phyloP scores from a whole-genome alignment of 2,888 invertebrate genomes.

The Patella ulyssiponensis region DNA sequence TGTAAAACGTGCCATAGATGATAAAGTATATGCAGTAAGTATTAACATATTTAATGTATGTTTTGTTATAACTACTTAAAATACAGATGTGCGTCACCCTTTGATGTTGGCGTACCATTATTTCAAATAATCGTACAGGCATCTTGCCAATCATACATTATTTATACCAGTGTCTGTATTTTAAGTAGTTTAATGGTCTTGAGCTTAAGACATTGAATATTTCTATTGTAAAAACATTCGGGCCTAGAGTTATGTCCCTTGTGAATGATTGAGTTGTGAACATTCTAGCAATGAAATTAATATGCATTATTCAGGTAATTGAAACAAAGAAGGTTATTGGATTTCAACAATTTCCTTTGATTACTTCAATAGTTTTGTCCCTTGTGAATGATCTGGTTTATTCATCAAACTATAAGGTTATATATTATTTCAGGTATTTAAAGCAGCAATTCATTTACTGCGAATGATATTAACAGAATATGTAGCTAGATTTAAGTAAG shows the following conservation, averaged over 20 bases:
- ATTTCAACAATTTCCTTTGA: neutral
- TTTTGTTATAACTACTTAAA: neutral
- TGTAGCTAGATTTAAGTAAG: constrained; percentile 67
- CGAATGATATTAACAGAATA: constrained; percentile 66
- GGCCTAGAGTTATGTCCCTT: too few species aligned
- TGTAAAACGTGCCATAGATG: constrained; percentile 66
- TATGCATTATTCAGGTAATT: neutral
- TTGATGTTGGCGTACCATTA: too few species aligned
- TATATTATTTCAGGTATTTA: constrained; percentile 61
- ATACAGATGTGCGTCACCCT: too few species aligned
- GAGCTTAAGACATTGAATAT: too few species aligned
- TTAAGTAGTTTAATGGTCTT: too few species aligned
- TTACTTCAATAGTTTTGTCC: neutral
- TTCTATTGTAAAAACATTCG: too few species aligned
- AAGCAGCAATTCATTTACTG: constrained; percentile 62
- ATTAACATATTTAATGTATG: neutral
- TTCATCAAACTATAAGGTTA: too few species aligned
- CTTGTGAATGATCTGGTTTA: neutral
- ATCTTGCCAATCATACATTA: too few species aligned
- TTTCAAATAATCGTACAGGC: too few species aligned
- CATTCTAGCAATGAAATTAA: neutral
- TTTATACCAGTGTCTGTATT: too few species aligned
- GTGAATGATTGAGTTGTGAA: neutral
- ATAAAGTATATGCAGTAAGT: constrained; percentile 70
- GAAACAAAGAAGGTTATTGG: too few species aligned